Evolutionary conservation across 2,888 invertebrate species (phyloP), one percentile per base, ranked within the genome.

Genomic region (Agrochola litura): DNA sequence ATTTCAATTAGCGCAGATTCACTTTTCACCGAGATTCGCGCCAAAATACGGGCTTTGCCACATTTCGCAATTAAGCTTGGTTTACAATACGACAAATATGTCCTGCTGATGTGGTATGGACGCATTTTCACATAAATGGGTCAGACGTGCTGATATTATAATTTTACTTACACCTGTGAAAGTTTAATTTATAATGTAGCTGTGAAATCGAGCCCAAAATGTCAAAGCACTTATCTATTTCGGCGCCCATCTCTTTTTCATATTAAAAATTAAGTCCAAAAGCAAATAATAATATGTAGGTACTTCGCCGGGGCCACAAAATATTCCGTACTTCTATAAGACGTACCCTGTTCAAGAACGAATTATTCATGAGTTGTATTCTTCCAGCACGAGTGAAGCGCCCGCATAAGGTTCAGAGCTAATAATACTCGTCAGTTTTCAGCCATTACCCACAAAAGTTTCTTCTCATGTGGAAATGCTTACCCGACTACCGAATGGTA

Each of bases 1-100:
- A 86, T 91, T 90, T 90, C 91, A 91, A 90, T 91, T 91, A 91
- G 80, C 79, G 81, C 70, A 86, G 84, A 89, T 86, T 88, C 88
- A 86, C 84, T 89, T 89, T 89, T 85, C 88, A 82, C 88, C 83
- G 85, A 87, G 82, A 86, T 87, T 86, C 80, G 69, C 78, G 76
- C 86, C 87, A 85, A 85, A 89, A 87, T 79, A 79, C 77, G 67
- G 81, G 73, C 67, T 79, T 82, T 69, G 60, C 81, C 78, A 83
- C 80, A 86, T 86, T 89, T 82, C 64, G 80, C 81, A 82, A 85
- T 84, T 86, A 86, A 82, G 78, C 80, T 82, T 85, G 81, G 83
- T 83, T 79, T 78, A 72, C 81, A 77, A 77, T 79, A 77, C 74
- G 74, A 82, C 72, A 84, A 80, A 41, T 66, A 56, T 77, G 78